Evolutionary conservation across 2,113 vertebrate genomes (phyloP).

Genomic region (Ptyas mucosa): DNA sequence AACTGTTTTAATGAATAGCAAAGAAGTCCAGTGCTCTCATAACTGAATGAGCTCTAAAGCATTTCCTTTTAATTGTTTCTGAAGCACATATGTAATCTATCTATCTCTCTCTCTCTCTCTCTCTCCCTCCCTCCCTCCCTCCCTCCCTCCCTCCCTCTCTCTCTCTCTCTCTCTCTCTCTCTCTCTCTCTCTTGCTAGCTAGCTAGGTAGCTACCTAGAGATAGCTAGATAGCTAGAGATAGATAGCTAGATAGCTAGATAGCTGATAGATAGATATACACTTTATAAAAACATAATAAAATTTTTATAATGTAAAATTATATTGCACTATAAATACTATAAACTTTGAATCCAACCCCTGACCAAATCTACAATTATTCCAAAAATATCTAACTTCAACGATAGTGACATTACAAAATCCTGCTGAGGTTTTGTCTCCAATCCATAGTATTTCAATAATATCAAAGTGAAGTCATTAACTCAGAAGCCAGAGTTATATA

Average conservation of each 20-base stretch:
- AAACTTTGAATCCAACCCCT: not conserved
- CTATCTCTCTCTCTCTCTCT: too few relatives aligned
- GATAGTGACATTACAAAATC: not conserved
- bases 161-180: too few relatives aligned
- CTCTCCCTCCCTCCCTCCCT: too few relatives aligned
- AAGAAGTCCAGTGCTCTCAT: not conserved
- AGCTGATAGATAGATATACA: too few relatives aligned
- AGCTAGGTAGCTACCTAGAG: too few relatives aligned
- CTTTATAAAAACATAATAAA: too few relatives aligned
- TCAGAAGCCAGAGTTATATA: not conserved
- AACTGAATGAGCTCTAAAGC: not conserved
- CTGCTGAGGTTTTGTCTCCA: not conserved
- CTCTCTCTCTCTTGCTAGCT: too few relatives aligned
- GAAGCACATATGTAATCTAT: not conserved
- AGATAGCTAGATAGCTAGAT: too few relatives aligned
- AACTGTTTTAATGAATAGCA: not conserved
- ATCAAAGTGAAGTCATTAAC: not conserved
- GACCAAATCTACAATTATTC: not conserved
- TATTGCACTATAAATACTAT: not conserved
- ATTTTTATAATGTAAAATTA: not conserved
- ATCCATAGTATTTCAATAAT: not conserved
- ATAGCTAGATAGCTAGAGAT: too few relatives aligned
- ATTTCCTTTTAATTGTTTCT: not conserved
- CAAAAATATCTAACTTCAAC: not conserved
- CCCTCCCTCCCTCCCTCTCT: too few relatives aligned